Percentiles rank a stretch among this genome's conserved stretches.
Conservation (phyloP, 2,888 invertebrate genomes). For the Trachelus iudaicus region DNA sequence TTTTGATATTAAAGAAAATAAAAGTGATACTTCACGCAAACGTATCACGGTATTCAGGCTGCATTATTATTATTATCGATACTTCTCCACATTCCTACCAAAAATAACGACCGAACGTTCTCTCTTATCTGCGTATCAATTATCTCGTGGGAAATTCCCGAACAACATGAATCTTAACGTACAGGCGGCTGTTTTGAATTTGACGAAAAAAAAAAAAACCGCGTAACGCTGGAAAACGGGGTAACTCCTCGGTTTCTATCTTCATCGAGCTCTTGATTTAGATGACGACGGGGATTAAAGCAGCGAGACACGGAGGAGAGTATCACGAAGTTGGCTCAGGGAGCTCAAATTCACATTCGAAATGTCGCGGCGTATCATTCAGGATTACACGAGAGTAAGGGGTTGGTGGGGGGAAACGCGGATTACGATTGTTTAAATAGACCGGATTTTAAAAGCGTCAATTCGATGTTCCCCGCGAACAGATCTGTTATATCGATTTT, state of each 20-base stretch:
- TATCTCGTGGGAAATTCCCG: not conserved
- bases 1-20: not conserved
- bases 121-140: not conserved
- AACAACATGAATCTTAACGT: not conserved
- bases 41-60: too few relatives aligned
- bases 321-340: not conserved
- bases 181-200: too few relatives aligned
- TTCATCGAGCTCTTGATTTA: not conserved
- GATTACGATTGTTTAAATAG: conserved; percentile 12
- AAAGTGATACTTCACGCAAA: not conserved
- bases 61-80: not conserved
- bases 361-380: not conserved
- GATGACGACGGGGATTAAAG: not conserved
- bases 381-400: not conserved
- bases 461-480: conserved; percentile 14
- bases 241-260: not conserved
- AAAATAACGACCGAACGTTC: not conserved
- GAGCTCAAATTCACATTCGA: not conserved
- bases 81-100: not conserved
- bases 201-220: too few relatives aligned
- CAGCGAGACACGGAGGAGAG: not conserved
- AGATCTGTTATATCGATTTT: conserved; percentile 17
- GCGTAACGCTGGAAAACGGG: too few relatives aligned
- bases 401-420: accelerated
- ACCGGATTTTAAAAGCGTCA: conserved; percentile 12